phyloP scores from a whole-genome alignment of 2,797 vertebrate species.

The Typhlichthys eigenmanni region DNA sequence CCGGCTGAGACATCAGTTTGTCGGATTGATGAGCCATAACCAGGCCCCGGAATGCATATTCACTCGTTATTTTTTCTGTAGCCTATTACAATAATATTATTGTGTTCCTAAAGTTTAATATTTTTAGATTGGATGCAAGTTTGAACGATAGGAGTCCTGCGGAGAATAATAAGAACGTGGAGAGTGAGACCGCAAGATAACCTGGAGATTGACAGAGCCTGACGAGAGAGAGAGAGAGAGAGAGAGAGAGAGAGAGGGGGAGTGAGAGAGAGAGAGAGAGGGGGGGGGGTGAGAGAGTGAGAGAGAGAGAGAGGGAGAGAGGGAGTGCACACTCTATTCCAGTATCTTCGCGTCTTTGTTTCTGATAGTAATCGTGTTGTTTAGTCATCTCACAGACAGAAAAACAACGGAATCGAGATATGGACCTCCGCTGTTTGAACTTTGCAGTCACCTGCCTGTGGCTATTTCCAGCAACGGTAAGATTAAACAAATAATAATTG shows the following conservation, averaged over 20 bases:
- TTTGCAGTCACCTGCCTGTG: no score
- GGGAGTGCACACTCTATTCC: conserved; percentile 5
- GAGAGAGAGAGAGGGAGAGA: neutral
- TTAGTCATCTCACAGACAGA: no score
- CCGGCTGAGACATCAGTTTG: conserved; percentile 48
- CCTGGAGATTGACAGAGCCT: conserved; percentile 1
- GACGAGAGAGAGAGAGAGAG: neutral
- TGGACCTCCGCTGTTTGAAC: no score
- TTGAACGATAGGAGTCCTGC: neutral
- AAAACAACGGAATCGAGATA: no score
- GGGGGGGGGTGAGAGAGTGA: neutral
- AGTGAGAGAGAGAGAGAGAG: conserved; percentile 4
- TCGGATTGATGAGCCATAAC: conserved; percentile 67
- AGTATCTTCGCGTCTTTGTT: no score
- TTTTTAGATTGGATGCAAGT: neutral
- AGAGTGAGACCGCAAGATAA: neutral
- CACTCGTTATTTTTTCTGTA: neutral
- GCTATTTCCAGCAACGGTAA: no score
- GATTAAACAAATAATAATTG: no score
- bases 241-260: conserved; percentile 1
- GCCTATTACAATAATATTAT: neutral
- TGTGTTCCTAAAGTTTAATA: neutral
- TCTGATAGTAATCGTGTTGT: no score
- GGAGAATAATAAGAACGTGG: neutral
- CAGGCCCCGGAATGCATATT: conserved; percentile 37